These are phyloP conservation scores for Rhadinocentrus ornatus DNA, from an alignment of 2,797 vertebrate species.

Conservation along the genomic window DNA sequence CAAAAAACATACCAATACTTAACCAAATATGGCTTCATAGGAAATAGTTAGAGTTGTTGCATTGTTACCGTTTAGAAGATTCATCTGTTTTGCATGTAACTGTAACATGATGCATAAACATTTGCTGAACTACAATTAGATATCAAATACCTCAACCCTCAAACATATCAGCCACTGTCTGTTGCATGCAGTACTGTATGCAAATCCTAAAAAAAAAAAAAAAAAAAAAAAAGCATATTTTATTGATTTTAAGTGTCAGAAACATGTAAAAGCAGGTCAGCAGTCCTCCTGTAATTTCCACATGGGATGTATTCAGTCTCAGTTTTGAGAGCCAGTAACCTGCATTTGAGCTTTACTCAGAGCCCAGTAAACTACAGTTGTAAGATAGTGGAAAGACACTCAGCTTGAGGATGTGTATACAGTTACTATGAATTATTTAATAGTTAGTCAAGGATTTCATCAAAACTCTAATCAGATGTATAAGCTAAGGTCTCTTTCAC, in stretches of 20 bases:
- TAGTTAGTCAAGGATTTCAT: background rate
- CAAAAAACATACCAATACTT: background rate
- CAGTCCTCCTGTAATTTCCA: background rate
- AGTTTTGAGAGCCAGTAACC: background rate
- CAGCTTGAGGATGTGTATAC: background rate
- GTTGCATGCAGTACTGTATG: background rate
- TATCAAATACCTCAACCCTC: background rate
- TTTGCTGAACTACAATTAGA: background rate
- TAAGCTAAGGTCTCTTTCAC: slow-evolving; percentile 22
- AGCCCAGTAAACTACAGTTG: background rate
- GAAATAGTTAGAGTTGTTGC: too few relatives aligned
- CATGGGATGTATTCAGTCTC: background rate
- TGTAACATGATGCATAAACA: background rate
- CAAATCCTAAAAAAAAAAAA: background rate
- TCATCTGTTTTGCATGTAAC: background rate
- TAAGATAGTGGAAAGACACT: background rate
- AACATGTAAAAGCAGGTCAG: background rate
- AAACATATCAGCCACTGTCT: background rate
- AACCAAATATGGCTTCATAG: background rate
- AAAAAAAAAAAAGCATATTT: background rate
- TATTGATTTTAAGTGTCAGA: background rate
- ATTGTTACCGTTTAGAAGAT: background rate
- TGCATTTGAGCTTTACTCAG: background rate
- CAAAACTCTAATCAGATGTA: background rate
- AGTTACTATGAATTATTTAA: background rate